Percentiles rank a stretch among this genome's conserved stretches.
Conservation (phyloP, 2,797 vertebrate genomes). For the Sarcoramphus papa region DNA sequence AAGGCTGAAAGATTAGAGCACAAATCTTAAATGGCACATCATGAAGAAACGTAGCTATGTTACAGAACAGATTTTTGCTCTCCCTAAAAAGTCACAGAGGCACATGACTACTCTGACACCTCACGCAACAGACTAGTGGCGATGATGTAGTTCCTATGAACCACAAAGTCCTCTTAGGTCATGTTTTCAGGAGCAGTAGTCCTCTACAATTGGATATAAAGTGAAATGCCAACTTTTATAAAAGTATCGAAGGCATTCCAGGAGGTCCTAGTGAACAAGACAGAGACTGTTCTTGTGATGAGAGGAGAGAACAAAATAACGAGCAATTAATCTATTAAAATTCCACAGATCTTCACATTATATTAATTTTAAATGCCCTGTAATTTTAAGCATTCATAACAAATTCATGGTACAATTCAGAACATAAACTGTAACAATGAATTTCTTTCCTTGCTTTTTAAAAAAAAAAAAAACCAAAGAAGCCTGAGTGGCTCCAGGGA, state of each 20-base stretch:
- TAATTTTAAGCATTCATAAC: neutral
- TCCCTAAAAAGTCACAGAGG: neutral
- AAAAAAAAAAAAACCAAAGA: neutral
- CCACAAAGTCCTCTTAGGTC: neutral
- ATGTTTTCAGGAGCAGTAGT: neutral
- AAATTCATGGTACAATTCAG: neutral
- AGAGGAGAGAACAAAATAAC: neutral
- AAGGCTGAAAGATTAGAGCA: neutral
- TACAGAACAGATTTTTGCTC: neutral
- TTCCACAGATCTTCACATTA: neutral
- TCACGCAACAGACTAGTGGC: neutral
- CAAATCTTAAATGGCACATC: neutral
- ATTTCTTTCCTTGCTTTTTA: neutral
- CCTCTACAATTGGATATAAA: neutral
- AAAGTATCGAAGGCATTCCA: neutral
- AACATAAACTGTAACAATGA: neutral
- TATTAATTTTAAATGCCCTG: neutral
- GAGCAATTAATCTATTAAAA: neutral
- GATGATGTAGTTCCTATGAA: neutral
- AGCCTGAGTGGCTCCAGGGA: neutral
- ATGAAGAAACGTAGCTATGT: neutral
- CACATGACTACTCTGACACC: neutral
- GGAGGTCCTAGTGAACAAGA: neutral
- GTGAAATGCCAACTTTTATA: neutral
- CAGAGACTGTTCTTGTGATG: neutral